These are phyloP conservation scores for Sebastes hopkinsi DNA, from an alignment of 2,797 vertebrate species.

Conservation along the genomic window DNA sequence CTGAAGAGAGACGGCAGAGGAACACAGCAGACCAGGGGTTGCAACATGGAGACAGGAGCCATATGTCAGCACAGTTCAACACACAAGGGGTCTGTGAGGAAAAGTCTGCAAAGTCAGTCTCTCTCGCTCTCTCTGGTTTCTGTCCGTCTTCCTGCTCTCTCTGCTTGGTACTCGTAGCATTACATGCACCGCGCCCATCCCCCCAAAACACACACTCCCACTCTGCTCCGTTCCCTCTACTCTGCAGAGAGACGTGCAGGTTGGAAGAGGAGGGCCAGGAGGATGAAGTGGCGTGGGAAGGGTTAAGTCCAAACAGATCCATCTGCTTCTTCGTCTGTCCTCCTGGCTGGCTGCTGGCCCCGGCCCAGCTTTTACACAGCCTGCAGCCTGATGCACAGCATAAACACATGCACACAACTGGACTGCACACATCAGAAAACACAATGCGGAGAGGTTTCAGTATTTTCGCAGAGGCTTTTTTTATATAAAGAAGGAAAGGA, in stretches of 20 bases:
- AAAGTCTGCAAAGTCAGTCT: slow-evolving; percentile 24
- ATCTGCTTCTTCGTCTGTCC: slow-evolving; percentile 82
- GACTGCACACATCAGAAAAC: slow-evolving; percentile 27
- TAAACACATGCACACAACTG: slow-evolving; percentile 50
- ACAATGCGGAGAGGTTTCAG: slow-evolving; percentile 24
- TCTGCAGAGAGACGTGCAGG: slow-evolving; percentile 41
- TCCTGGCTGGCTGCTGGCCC: slow-evolving; percentile 72
- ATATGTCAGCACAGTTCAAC: slow-evolving; percentile 41
- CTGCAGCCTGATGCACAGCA: slow-evolving; percentile 56
- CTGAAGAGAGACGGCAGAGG: slow-evolving; percentile 13
- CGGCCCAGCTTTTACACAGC: slow-evolving; percentile 51
- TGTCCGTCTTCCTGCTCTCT: slow-evolving; percentile 17
- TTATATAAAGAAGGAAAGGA: neutral
- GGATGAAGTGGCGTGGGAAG: slow-evolving; percentile 78
- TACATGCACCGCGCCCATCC: slow-evolving; percentile 6
- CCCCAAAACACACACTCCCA: neutral
- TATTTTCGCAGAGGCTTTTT: slow-evolving; percentile 13
- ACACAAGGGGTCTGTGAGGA: slow-evolving; percentile 14
- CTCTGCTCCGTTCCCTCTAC: slow-evolving; percentile 17
- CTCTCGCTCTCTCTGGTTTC: slow-evolving; percentile 4
- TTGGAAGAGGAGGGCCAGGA: slow-evolving; percentile 57
- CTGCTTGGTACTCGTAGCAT: slow-evolving; percentile 9
- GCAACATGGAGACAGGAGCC: slow-evolving; percentile 38
- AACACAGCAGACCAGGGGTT: slow-evolving; percentile 23
- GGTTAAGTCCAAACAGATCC: slow-evolving; percentile 82